These are phyloP conservation scores for Dione vanillae DNA, from an alignment of 2,888 invertebrate genomes.

Conservation along the genomic window DNA sequence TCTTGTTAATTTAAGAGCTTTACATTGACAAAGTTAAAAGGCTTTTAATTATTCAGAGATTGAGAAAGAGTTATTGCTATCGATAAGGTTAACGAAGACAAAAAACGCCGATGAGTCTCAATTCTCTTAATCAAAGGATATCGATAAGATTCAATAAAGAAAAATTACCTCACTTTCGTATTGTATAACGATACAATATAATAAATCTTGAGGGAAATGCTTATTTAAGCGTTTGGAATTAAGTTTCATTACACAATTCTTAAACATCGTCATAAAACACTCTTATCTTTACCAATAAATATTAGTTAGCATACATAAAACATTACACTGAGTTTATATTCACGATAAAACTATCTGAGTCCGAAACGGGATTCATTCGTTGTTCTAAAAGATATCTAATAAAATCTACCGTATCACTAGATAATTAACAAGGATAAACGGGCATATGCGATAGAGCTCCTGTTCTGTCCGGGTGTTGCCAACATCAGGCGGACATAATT, in stretches of 20 bases:
- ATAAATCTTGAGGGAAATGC: slow-evolving; percentile 34
- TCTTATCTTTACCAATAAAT: slow-evolving; percentile 39
- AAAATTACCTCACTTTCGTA: slow-evolving; percentile 15
- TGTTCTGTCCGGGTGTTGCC: slow-evolving; percentile 59
- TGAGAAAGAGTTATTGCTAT: slow-evolving; percentile 48
- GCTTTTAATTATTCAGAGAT: slow-evolving; percentile 60
- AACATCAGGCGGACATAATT: slow-evolving; percentile 73
- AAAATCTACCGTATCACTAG: slow-evolving; percentile 61
- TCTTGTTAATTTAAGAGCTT: slow-evolving; percentile 72
- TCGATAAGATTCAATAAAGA: slow-evolving; percentile 21
- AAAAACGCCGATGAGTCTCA: slow-evolving; percentile 11
- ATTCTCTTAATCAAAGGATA: slow-evolving; percentile 28
- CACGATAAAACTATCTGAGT: slow-evolving; percentile 49
- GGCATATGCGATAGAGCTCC: slow-evolving; percentile 52
- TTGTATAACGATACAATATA: slow-evolving; percentile 20
- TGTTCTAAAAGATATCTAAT: slow-evolving; percentile 58
- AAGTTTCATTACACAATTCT: slow-evolving; percentile 40
- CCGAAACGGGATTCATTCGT: slow-evolving; percentile 51
- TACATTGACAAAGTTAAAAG: slow-evolving; percentile 64
- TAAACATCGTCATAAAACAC: slow-evolving; percentile 38
- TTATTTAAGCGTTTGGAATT: slow-evolving; percentile 33
- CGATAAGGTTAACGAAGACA: slow-evolving; percentile 38
- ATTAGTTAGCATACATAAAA: slow-evolving; percentile 34
- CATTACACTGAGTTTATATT: slow-evolving; percentile 46
- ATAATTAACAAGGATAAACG: slow-evolving; percentile 73